A percentile compares a stretch with the other conserved stretches of the same genome.
phyloP scores from a whole-genome alignment of 2,797 vertebrate genomes.

The Picus viridis region DNA sequence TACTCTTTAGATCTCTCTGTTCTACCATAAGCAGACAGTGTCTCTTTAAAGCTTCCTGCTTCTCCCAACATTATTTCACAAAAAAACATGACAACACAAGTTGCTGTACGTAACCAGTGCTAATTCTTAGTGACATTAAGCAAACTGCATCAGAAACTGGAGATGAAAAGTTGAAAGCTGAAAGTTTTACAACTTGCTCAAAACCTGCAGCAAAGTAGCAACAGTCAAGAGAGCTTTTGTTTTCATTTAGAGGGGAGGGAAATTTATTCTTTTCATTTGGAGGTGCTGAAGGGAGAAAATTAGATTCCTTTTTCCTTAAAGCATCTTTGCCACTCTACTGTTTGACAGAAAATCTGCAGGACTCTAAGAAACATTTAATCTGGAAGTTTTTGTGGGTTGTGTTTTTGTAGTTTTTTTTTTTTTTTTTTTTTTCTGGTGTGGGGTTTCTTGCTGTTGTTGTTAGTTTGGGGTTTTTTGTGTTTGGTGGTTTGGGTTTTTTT shows the following conservation, averaged over 20 bases:
- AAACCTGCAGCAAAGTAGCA: neutral
- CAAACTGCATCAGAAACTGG: neutral
- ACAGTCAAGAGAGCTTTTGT: neutral
- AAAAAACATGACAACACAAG: neutral
- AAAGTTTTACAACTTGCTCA: neutral
- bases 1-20: neutral
- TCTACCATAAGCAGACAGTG: neutral
- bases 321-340: neutral
- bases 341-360: conserved; percentile 3
- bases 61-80: neutral
- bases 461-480: no score
- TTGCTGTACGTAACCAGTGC: neutral
- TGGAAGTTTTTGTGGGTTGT: neutral
- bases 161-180: neutral
- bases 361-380: neutral
- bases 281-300: conserved; percentile 5
- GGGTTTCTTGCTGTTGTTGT: no score
- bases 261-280: conserved; percentile 28
- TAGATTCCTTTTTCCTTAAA: neutral
- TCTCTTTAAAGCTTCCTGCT: neutral
- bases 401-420: no score
- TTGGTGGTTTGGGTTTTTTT: no score
- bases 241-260: neutral
- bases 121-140: neutral
- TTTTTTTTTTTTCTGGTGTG: no score